A percentile compares a stretch with the other conserved stretches of the same genome.
Evolutionary conservation across 2,888 invertebrate species (phyloP).

Genomic region (Cremastinae sp.): DNA sequence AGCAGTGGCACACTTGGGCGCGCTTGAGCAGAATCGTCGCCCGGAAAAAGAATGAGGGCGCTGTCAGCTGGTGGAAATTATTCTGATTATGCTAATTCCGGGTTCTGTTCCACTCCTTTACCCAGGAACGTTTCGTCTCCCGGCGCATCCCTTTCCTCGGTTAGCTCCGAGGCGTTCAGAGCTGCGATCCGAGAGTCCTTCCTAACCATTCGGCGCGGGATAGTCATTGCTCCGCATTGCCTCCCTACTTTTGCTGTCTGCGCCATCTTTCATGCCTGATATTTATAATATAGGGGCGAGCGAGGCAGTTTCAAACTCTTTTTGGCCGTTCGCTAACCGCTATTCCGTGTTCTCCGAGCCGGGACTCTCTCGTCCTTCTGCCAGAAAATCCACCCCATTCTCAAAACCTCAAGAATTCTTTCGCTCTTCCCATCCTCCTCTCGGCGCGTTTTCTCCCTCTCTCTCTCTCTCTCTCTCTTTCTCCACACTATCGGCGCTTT

Average conservation of each 20-base stretch:
- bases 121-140: constrained; percentile 71
- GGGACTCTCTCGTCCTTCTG: constrained; percentile 55
- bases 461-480: constrained; percentile 7
- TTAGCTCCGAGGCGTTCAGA: background rate
- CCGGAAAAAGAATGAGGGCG: constrained; percentile 82
- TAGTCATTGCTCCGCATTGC: constrained; percentile 66
- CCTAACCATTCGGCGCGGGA: constrained; percentile 48
- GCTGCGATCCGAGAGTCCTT: no score
- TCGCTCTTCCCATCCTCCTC: constrained; percentile 28
- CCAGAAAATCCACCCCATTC: constrained; percentile 53
- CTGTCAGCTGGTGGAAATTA: constrained; percentile 85
- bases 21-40: constrained; percentile 78
- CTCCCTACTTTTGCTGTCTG: constrained; percentile 79
- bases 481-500: constrained; percentile 51
- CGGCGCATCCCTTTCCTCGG: constrained; percentile 59
- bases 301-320: constrained; percentile 80
- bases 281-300: constrained; percentile 80
- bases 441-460: constrained; percentile 1
- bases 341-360: constrained; percentile 58
- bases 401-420: constrained; percentile 42
- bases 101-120: constrained; percentile 82
- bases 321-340: constrained; percentile 69
- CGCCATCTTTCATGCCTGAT: constrained; percentile 80
- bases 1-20: constrained; percentile 79
- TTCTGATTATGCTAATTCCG: constrained; percentile 85